Evolutionary conservation across 1,140 invertebrate genomes (phyloP).

Genomic region (Homarus americanus): DNA sequence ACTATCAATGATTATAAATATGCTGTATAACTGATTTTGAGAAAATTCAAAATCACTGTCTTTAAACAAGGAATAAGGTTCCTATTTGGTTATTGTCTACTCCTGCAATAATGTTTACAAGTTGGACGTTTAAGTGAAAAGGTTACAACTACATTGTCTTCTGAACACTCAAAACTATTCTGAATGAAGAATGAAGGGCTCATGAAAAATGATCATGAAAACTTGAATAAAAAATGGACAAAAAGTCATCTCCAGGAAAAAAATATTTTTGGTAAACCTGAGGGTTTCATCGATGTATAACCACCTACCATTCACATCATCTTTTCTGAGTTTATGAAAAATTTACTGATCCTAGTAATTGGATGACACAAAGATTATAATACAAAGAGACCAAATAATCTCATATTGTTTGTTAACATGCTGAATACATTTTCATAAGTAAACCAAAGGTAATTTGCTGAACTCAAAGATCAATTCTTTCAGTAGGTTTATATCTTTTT

Average conservation of each 20-base stretch:
- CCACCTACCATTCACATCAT: slow-evolving; percentile 22
- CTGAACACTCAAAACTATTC: slow-evolving; percentile 45
- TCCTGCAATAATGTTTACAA: slow-evolving; percentile 45
- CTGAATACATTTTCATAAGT: not conserved
- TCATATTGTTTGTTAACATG: not conserved
- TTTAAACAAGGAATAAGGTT: slow-evolving; percentile 50
- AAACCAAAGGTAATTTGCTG: not conserved
- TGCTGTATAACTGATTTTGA: slow-evolving; percentile 61
- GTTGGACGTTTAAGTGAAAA: slow-evolving; percentile 50
- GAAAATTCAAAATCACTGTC: slow-evolving; percentile 65
- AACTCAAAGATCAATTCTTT: slow-evolving; percentile 73
- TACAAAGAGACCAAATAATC: slow-evolving; percentile 9
- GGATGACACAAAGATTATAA: not conserved
- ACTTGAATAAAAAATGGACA: slow-evolving; percentile 54
- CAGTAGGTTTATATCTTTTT: slow-evolving; percentile 75
- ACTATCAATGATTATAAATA: slow-evolving; percentile 46
- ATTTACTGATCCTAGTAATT: slow-evolving; percentile 6
- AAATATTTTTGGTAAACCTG: slow-evolving; percentile 46
- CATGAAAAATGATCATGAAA: slow-evolving; percentile 52
- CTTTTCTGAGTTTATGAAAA: slow-evolving; percentile 1
- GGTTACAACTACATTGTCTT: slow-evolving; percentile 44
- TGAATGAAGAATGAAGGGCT: slow-evolving; percentile 52
- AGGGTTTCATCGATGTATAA: slow-evolving; percentile 65
- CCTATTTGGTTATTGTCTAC: slow-evolving; percentile 42
- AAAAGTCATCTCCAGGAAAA: slow-evolving; percentile 40